These are phyloP conservation scores for Gobio occitaniae DNA, from an alignment of 2,797 vertebrate species.

Conservation along the genomic window DNA sequence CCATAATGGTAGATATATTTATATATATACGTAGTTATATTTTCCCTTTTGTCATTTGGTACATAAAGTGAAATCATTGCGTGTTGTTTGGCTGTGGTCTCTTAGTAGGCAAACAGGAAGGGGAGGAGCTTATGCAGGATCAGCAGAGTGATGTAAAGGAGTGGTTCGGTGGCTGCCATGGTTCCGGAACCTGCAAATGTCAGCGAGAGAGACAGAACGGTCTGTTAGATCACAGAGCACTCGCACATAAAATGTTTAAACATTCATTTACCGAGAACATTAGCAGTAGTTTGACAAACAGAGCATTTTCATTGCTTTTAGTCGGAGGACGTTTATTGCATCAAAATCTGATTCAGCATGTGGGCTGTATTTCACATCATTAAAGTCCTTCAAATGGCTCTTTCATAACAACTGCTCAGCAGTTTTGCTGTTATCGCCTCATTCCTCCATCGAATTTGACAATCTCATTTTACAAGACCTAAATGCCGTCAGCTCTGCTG, in stretches of 20 bases:
- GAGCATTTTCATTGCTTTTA: conserved; percentile 4
- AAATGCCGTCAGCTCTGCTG: conserved; percentile 12
- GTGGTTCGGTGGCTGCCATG: conserved; percentile 78
- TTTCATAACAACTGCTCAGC: conserved; percentile 33
- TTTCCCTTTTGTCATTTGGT: conserved; percentile 72
- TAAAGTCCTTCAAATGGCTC: conserved; percentile 40
- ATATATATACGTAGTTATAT: conserved; percentile 45
- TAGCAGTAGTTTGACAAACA: not conserved
- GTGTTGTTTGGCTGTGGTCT: conserved; percentile 68
- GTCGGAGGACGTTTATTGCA: conserved; percentile 1
- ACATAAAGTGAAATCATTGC: conserved; percentile 69
- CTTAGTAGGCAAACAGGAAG: conserved; percentile 85
- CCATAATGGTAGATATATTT: conserved; percentile 63
- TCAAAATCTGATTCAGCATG: conserved; percentile 27
- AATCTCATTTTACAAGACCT: not conserved
- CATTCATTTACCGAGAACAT: conserved; percentile 3
- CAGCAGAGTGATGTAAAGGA: conserved; percentile 83
- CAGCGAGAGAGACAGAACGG: conserved; percentile 48
- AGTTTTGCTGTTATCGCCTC: conserved; percentile 12
- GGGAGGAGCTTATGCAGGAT: conserved; percentile 86
- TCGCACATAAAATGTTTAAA: not conserved
- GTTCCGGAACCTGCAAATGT: conserved; percentile 80
- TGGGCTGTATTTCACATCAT: conserved; percentile 36
- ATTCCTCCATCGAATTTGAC: conserved; percentile 14
- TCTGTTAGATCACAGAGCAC: conserved; percentile 19